Conservation (phyloP, 2,888 invertebrate genomes). For the Petrolisthes manimaculis region DNA sequence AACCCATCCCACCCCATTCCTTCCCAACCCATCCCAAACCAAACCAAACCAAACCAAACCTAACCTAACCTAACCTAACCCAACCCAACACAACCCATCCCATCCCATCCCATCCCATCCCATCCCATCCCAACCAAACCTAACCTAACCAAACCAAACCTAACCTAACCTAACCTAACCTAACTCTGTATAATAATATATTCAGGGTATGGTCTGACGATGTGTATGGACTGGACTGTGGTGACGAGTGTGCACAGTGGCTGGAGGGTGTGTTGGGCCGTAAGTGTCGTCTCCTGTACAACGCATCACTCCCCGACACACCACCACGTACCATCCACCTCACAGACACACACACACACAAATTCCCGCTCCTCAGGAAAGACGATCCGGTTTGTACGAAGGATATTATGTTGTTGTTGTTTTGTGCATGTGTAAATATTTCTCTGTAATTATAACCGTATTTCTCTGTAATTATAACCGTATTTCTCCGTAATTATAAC, state of each 20-base stretch:
- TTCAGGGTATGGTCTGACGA: constrained; percentile 70
- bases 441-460: background rate
- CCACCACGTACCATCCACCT: background rate
- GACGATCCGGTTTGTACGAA: constrained; percentile 15
- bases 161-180: background rate
- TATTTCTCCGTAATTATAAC: no score
- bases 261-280: constrained; percentile 73
- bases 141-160: background rate
- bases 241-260: constrained; percentile 81
- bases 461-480: no score
- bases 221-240: constrained; percentile 80
- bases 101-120: no score
- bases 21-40: no score
- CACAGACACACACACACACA: background rate
- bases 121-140: no score
- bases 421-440: no score
- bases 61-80: no score
- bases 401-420: no score
- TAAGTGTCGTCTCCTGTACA: constrained; percentile 70
- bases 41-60: no score
- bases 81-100: no score
- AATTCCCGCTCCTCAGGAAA: constrained; percentile 12
- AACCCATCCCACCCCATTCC: no score
- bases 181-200: background rate
- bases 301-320: constrained; percentile 23